Evolutionary conservation across 2,888 invertebrate genomes (phyloP).

Genomic region (Didymodactylos carnosus): DNA sequence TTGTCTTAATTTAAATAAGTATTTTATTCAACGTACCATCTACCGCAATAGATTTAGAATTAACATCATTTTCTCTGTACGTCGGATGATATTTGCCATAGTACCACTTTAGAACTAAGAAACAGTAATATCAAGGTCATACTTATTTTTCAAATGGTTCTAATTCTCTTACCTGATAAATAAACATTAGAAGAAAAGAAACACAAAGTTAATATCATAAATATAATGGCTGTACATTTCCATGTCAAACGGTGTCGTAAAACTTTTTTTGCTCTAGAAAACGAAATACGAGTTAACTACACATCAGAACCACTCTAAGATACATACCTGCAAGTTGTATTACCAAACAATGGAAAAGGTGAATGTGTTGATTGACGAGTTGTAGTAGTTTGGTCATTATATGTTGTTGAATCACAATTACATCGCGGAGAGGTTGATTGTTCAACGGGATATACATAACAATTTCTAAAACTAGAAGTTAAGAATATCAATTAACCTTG

Average conservation of each 20-base stretch:
- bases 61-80: conserved; percentile 1
- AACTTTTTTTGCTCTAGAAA: too few species aligned
- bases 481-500: too few species aligned
- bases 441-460: not conserved
- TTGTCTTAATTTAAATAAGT: too few species aligned
- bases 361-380: not conserved
- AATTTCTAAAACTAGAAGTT: not conserved
- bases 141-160: too few species aligned
- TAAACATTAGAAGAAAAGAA: conserved; percentile 79
- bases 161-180: conserved; percentile 72
- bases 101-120: too few species aligned
- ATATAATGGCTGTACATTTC: conserved; percentile 80
- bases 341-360: not conserved
- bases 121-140: too few species aligned
- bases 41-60: too few species aligned
- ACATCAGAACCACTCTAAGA: too few species aligned
- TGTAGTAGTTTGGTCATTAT: not conserved
- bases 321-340: too few species aligned
- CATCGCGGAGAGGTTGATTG: too few species aligned
- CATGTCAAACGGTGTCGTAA: conserved; percentile 51
- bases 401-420: not conserved
- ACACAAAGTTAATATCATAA: conserved; percentile 69
- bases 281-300: too few species aligned
- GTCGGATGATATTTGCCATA: conserved; percentile 8
- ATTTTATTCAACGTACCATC: too few species aligned